Evolutionary conservation across 1,140 invertebrate species (phyloP), one percentile per base, ranked within the genome.

Genomic region (Megalonaias nervosa): DNA sequence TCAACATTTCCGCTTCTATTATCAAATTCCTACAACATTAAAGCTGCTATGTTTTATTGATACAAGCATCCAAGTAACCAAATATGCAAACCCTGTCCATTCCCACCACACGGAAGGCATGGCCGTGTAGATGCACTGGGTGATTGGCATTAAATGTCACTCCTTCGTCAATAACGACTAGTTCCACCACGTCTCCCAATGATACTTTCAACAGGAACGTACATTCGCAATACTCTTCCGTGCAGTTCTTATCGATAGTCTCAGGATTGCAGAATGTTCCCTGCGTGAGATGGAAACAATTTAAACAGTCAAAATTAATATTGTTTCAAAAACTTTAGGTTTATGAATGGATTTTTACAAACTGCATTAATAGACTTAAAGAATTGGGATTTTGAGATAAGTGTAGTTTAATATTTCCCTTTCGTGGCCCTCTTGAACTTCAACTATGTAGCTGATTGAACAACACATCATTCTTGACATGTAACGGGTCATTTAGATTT

Each of bases 101-200:
- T 19, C 91, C 94, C 0, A 94, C 92, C 1, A 95, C 92, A 82
- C 94, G 92, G 87, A 95, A 95, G 83, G 92, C 93, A 88, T 95
- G 93, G 5, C 95, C 95, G 85, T 96, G 95, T 4, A 96, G 88
- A 89, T 96, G 95, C 82, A 95, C 94, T 13, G 95, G 93, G 84
- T 95, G 92, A 77, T 92, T 92, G 38, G 81, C 75, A 72, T 94
- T 92, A 12, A 92, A 81, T 2, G 73, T 77, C 26, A 79, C 77
- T 16, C 87, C 87, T 74, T 87, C 83, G 58, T 87, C 85, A 15
- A 87, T 75, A 12, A 88, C 13, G 1, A 87, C 66, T 2, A 88
- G 19, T 75, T 88, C 86, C 19, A 87, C 86, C 0, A 75, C 69
- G 38, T 86, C 83, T 16, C 79, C 80, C 2, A 86, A 71, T 21